Base-by-base conservation (phyloP, 2,888 invertebrate genomes). In the Fabriciana adippe region DNA sequence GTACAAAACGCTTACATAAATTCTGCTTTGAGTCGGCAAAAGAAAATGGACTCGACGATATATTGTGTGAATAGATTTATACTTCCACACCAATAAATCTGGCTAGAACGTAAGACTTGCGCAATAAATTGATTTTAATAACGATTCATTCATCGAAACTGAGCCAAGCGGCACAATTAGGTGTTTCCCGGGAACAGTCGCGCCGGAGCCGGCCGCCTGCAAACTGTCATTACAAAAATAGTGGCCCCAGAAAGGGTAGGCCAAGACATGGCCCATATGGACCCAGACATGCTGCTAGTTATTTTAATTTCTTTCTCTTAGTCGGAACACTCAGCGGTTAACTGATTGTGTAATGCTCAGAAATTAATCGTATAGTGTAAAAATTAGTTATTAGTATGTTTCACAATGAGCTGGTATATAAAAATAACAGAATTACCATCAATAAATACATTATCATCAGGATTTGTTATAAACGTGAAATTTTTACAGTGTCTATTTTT, bases 171-270 rank as follows among this genome's bases (percentile, higher is more conserved):
- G 82, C 82, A 84, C 85, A 88, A 89, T 89, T 89, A 88, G 89
- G 88, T 87, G 84, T 86, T 89, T 79, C 88, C 88, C 84, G 84
- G 86, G 86, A 88, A 70, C 74, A 71, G 71, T 72, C 71, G 71
- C 72, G 65, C 48, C 72, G 73, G 57, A 62, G 66, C 67, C 75
- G 76, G 78, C 89, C 90, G 90, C 90, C 90, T 92, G 92, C 87
- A 75, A 83, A 88, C 88, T 89, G 90, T 92, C 92, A 90, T 86
- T 90, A 90, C 88, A 84, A 88, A 92, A 92, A 91, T 91, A 91
- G 90, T 89, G 89, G 87, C 81, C 85, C 81, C 88, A 85, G 90
- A 91, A 92, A 92, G 91, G 91, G 91, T 91, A 89, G 88, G 80
- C 82, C 76, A 81, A 83, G 90, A 91, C 87, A 84, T 71, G 82